Base-by-base conservation (phyloP, 30 jellyfish, hydroid and myxozoan genomes). In the Cassiopea andromeda region DNA sequence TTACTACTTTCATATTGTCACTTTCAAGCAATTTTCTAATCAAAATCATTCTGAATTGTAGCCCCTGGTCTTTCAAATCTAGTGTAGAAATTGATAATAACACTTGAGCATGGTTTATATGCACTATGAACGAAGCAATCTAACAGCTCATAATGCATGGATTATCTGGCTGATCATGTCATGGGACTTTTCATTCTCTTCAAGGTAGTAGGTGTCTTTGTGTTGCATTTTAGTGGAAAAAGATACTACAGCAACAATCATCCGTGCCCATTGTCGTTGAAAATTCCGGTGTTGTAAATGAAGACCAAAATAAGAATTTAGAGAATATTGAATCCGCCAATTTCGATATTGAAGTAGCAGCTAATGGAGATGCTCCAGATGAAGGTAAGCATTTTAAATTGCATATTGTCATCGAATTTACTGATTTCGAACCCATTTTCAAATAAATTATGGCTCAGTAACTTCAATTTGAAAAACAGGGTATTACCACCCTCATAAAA, bases 221-320 rank as follows among this genome's bases (percentile, higher is more conserved):
- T 43, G 2, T 70, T 70, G 79, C 50, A 13, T 60, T 57, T 16
- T 76, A 87, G 94, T 87, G 94, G 94, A 87, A 87, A 58, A 87
- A 87, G 75, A 87, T 87, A 17, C 85, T 87, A 4, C 90, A 87
- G 73, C 87, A 78, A 13, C 85, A 87, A 69, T 70, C 85, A 18
- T 87, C 94, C 1, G 47, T 86, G 44, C 90, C 94, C 3, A 60
- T 87, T 10, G 94, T 87, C 12, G 89, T 87, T 58, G 94, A 87
- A 38, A 87, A 87, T 82, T 64, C 78, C 8, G 46, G 44, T 49
- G 94, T 90, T 10, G 89, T 87, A 44, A 87, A 17, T 49, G 94
- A 87, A 59, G 94, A 87, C 79, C 94, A 87, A 60, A 87, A 87
- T 46, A 77, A 69, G 82, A 87, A 87, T 59, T 61, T 87, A 12